Conservation (phyloP, 2,113 vertebrate species). For the Corythornis cristatus region DNA sequence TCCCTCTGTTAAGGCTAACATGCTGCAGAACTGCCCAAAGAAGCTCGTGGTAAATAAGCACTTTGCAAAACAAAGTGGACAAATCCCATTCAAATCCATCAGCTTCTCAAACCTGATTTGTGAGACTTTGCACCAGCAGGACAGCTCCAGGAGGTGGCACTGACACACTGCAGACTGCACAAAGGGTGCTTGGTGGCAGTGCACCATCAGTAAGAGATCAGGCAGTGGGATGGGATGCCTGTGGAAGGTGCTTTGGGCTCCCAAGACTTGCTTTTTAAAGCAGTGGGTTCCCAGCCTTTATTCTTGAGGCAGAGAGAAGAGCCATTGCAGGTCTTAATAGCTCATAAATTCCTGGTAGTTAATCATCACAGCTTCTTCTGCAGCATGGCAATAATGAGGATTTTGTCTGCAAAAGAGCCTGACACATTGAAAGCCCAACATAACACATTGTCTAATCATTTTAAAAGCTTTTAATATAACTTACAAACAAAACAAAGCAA, state of each 20-base stretch:
- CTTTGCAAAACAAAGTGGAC: neutral
- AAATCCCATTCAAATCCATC: neutral
- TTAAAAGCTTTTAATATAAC: neutral
- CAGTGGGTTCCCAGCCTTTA: neutral
- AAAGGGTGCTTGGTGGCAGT: fast-evolving
- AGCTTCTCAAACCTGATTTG: neutral
- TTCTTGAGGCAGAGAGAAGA: neutral
- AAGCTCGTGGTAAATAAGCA: neutral
- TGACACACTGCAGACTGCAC: neutral
- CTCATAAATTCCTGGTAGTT: neutral
- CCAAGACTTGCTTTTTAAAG: neutral
- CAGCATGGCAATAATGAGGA: neutral
- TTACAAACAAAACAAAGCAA: neutral
- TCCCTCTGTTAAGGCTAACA: neutral
- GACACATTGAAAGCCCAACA: neutral
- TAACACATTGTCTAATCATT: neutral
- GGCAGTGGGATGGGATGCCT: neutral
- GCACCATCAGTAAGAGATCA: fast-evolving
- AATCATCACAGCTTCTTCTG: neutral
- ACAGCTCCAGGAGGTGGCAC: neutral
- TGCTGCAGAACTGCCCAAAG: neutral
- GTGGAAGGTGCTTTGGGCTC: neutral
- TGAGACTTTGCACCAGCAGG: neutral
- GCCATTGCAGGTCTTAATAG: neutral
- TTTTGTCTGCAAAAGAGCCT: neutral